A percentile compares a stretch with the other conserved stretches of the same genome.
Conservation (phyloP, 23 tunicate genomes). For the Pegea sp. region DNA sequence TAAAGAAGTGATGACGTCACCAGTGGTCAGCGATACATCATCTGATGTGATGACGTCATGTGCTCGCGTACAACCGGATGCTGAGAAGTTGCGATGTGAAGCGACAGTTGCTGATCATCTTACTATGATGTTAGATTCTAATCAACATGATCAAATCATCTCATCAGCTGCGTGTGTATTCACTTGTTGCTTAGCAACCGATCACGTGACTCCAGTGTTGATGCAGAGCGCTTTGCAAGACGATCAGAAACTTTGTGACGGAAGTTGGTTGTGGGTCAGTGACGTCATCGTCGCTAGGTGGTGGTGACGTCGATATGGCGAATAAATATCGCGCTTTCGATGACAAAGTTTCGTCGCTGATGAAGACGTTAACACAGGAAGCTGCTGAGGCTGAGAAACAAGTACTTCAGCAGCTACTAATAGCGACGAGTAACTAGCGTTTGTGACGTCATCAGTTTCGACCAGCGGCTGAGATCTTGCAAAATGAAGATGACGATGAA, state of each 20-base stretch:
- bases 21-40: neutral
- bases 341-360: constrained; percentile 62
- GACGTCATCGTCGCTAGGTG: constrained; percentile 10
- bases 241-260: constrained; percentile 65
- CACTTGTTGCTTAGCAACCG: no score
- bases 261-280: constrained; percentile 32
- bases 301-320: constrained; percentile 24
- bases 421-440: no score
- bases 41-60: no score
- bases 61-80: neutral
- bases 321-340: constrained; percentile 26
- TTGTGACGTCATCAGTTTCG: no score
- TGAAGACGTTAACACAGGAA: constrained; percentile 38
- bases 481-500: no score
- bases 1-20: neutral
- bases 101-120: constrained; percentile 63
- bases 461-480: no score
- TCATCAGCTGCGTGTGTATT: constrained; percentile 60
- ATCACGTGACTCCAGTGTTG: no score
- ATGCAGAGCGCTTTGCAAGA: constrained; percentile 59
- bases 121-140: constrained; percentile 51
- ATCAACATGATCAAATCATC: constrained; percentile 43
- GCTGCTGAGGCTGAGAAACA: constrained; percentile 54
- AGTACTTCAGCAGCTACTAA: no score
- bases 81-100: constrained; percentile 9